These are phyloP conservation scores for Isaurus tuberculatus DNA, from an alignment of 92 coral and sea anemone genomes.

Conservation along the genomic window DNA sequence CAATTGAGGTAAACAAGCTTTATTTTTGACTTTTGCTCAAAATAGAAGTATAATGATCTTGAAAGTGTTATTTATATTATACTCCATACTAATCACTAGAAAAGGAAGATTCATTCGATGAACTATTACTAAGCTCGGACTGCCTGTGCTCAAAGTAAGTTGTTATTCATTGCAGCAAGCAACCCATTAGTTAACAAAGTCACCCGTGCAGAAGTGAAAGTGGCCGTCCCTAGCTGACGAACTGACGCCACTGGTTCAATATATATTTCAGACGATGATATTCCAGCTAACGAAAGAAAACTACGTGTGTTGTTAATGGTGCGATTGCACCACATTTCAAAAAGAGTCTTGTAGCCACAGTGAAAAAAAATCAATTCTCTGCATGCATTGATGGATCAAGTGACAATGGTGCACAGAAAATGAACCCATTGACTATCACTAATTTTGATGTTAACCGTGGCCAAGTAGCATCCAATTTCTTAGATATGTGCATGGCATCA, in stretches of 20 bases:
- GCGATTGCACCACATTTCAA: slow-evolving; percentile 71
- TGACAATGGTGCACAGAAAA: slow-evolving; percentile 63
- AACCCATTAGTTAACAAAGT: slow-evolving; percentile 25
- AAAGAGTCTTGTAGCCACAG: slow-evolving; percentile 55
- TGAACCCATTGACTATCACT: slow-evolving; percentile 65
- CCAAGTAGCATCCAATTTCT: slow-evolving; percentile 60
- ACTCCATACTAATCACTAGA: no score
- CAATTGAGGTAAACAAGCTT: not conserved
- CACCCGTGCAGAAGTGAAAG: slow-evolving; percentile 64
- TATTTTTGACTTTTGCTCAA: no score
- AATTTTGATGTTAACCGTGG: slow-evolving; percentile 60
- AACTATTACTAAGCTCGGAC: no score
- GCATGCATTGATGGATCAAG: slow-evolving; percentile 61
- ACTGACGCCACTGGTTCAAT: slow-evolving; percentile 60
- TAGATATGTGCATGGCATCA: slow-evolving; percentile 66
- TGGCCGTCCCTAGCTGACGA: slow-evolving; percentile 67
- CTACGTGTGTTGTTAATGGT: slow-evolving; percentile 58
- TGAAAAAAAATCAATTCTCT: slow-evolving; percentile 60
- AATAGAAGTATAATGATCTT: no score
- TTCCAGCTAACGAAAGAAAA: slow-evolving; percentile 66
- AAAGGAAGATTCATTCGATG: no score
- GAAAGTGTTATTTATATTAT: no score
- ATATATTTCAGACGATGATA: slow-evolving; percentile 59
- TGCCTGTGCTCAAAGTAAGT: slow-evolving; percentile 30
- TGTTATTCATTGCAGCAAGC: slow-evolving; percentile 25